A percentile compares a stretch with the other conserved stretches of the same genome.
Evolutionary conservation across 2,797 vertebrate genomes (phyloP).

Genomic region (Argyrosomus regius): DNA sequence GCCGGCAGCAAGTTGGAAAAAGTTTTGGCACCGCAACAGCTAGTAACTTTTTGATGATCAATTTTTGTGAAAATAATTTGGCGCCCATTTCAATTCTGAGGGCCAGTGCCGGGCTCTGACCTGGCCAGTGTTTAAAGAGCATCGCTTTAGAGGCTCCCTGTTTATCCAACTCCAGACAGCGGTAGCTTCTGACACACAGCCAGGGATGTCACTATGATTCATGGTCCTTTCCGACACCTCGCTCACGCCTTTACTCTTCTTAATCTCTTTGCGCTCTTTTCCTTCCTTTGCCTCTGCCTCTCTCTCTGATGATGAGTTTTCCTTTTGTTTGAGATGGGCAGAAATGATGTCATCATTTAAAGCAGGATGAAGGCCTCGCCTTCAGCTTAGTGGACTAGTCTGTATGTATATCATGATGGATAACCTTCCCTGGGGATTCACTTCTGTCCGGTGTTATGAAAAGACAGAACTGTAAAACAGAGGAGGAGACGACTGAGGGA

Average conservation of each 20-base stretch:
- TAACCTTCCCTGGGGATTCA: constrained; percentile 53
- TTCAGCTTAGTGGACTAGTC: constrained; percentile 44
- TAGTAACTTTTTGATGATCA: constrained; percentile 42
- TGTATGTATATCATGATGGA: constrained; percentile 72
- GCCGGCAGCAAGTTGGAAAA: constrained; percentile 31
- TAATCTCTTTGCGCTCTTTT: constrained; percentile 71
- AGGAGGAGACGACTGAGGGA: constrained; percentile 17
- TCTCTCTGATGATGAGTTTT: constrained; percentile 78
- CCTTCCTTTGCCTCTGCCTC: constrained; percentile 31
- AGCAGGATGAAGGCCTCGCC: constrained; percentile 64
- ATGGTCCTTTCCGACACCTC: constrained; percentile 76
- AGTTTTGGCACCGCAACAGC: constrained; percentile 31
- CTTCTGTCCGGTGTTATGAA: constrained; percentile 34
- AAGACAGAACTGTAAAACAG: constrained; percentile 47
- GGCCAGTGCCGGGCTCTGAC: constrained; percentile 48
- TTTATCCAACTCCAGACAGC: constrained; percentile 74
- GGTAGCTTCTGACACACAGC: constrained; percentile 72
- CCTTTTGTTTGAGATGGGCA: constrained; percentile 80
- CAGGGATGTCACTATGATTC: constrained; percentile 81
- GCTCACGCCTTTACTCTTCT: constrained; percentile 79
- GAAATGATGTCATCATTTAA: constrained; percentile 81
- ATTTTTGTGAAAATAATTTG: constrained; percentile 43
- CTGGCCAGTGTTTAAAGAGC: constrained; percentile 63
- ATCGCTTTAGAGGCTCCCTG: constrained; percentile 61
- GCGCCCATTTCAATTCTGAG: constrained; percentile 39